Base-by-base conservation (phyloP, 2,888 invertebrate genomes). In the Philhelius pedissequus region DNA sequence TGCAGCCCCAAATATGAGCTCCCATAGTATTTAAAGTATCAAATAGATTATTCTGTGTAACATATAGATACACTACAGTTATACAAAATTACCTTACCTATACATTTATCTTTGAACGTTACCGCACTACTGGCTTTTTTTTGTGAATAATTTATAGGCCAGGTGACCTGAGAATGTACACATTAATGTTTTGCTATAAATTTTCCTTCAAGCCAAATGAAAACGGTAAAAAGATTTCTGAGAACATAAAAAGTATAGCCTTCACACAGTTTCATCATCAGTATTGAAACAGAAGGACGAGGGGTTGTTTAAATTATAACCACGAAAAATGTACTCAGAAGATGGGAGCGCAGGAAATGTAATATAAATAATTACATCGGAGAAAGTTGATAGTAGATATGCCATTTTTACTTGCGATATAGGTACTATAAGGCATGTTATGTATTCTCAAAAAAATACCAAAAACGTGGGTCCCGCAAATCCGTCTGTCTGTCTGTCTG, bases 221-320 rank as follows among this genome's bases (percentile, higher is more conserved):
- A 75, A 22, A 8, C 54, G 40, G n/a, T 22, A 25, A 35, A 74
- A 45, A 35, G 74, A 54, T 45, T 74, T 64, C 35, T 25, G 13
- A 75, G 27, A 52, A 27, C 9, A 1, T n/a, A 27, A 8, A 27
- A 27, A 52, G 15, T 52, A 27, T 52, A 27, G 27, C 52, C 52
- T 52, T 52, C 52, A 52, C 52, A 27, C 9, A 52, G 9, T 27
- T 52, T 27, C 4, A 8, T n/a, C 6, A 13, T 50, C 6, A n/a
- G 6, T 50, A 25, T n/a, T 27, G 25, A 1, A 11, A 3, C 5
- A 25, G 3, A n/a, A 27, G 3, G 6, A 20, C 1, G 8, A 15
- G 52, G 27, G 27, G n/a, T 52, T 50, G 0, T 45, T 48, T 5
- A 9, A 15, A 4, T 50, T 25, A 25, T 8, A 52, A 52, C 52